These are phyloP conservation scores for Clinocottus analis DNA, from an alignment of 2,113 vertebrate species.

Conservation along the genomic window DNA sequence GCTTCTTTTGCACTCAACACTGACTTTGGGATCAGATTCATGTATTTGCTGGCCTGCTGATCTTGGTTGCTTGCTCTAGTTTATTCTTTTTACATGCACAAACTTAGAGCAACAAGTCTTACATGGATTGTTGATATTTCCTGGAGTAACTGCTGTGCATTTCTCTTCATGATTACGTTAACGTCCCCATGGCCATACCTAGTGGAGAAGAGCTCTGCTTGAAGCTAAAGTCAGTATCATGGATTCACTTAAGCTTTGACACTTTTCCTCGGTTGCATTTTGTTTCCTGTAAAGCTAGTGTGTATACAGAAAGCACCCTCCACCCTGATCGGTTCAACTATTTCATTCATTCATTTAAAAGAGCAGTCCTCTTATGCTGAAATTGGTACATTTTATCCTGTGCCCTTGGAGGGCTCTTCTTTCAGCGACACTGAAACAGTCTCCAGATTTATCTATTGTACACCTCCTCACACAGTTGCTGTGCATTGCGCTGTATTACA, in stretches of 20 bases:
- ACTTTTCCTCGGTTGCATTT: neutral
- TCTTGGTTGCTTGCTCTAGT: neutral
- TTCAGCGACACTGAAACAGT: neutral
- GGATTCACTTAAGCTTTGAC: neutral
- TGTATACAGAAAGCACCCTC: neutral
- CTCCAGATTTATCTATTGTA: neutral
- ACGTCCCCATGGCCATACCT: neutral
- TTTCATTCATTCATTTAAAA: neutral
- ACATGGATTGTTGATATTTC: neutral
- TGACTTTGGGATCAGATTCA: neutral
- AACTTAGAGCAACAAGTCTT: neutral
- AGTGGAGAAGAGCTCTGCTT: neutral
- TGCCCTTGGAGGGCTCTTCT: neutral
- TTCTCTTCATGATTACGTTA: conserved; percentile 17
- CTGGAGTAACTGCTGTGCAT: neutral
- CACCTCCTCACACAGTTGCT: neutral
- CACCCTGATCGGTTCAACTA: neutral
- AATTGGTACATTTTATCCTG: neutral
- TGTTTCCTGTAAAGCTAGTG: neutral
- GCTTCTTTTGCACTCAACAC: conserved; percentile 17
- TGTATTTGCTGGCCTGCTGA: neutral
- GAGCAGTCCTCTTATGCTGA: neutral
- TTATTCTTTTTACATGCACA: neutral
- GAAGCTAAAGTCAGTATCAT: neutral
- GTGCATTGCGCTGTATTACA: neutral